Base-by-base conservation (phyloP, 2,888 invertebrate genomes). In the Hedya salicella region DNA sequence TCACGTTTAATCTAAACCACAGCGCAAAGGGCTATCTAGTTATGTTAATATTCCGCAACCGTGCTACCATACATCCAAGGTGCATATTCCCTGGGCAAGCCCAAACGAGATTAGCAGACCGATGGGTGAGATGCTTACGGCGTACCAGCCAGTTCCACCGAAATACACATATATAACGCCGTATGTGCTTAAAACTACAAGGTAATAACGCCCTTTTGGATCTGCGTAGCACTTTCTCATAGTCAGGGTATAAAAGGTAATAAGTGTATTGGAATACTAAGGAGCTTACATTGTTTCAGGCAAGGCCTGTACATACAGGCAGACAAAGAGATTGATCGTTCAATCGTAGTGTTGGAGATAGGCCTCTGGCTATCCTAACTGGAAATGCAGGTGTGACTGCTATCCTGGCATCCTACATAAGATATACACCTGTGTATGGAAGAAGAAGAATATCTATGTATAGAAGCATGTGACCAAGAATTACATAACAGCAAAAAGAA, bases 11-110 rank as follows among this genome's bases (percentile, higher is more conserved):
- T 56, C 42, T 44, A 25, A 13, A 54, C 53, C 53, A 39, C 53
- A 53, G 36, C 48, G 48, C 39, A 54, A 54, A 54, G 56, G 44
- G 9, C 56, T 14, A 42, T 56, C 42, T 56, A 56, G 56, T 56
- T 56, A 56, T 56, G 56, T 17, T 56, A 56, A 56, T 56, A 44
- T 44, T 1, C 14, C 5, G 0, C 25, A n/a, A 30, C 30, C 56
- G 17, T 44, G 19, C 14, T 9, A n/a, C 2, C 25, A 11, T 56
- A 44, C 44, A 44, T 17, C 44, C 25, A 56, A 44, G 16, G 44
- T 44, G 4, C 30, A 56, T 44, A 30, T 44, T 56, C 3, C 25
- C 44, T 16, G 25, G 30, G 13, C 44, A 44, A 11, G 30, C n/a
- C 13, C 21, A 14, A 11, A 54, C 30, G 42, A 44, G 42, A 56